These are phyloP conservation scores for Machaerirhynchus nigripectus DNA, from an alignment of 2,113 vertebrate genomes.

Conservation along the genomic window DNA sequence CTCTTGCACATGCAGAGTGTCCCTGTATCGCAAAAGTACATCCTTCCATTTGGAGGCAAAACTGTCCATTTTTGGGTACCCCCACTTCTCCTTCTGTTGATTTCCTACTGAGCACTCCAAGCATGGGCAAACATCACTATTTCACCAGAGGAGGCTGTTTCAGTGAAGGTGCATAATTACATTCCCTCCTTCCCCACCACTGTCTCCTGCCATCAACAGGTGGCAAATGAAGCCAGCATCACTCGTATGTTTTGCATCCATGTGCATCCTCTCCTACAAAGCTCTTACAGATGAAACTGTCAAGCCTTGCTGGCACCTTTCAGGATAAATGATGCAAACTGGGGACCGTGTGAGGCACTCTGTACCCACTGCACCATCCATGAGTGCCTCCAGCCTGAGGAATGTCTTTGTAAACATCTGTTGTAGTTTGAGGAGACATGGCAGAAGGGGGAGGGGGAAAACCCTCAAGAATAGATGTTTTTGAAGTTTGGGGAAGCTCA, in stretches of 20 bases:
- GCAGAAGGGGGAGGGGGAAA: background rate
- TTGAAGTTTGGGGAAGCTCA: conserved; percentile 15
- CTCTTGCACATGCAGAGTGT: accelerated
- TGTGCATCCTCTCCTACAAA: conserved; percentile 44
- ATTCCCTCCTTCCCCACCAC: background rate
- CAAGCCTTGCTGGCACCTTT: conserved; percentile 32
- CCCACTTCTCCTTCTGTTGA: background rate
- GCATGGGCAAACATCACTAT: background rate
- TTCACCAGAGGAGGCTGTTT: background rate
- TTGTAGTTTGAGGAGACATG: conserved; percentile 15
- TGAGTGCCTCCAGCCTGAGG: background rate
- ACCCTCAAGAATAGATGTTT: conserved; percentile 5
- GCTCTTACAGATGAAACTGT: conserved; percentile 37
- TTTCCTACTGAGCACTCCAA: background rate
- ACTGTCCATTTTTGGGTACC: background rate
- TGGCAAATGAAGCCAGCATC: background rate
- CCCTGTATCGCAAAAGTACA: background rate
- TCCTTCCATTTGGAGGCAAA: background rate
- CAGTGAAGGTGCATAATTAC: background rate
- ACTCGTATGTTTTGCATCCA: conserved; percentile 39
- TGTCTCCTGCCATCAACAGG: background rate
- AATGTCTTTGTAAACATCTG: conserved; percentile 57
- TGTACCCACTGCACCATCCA: background rate
- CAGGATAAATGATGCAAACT: conserved; percentile 6
- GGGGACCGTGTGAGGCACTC: background rate